A percentile compares a stretch with the other conserved stretches of the same genome.
phyloP scores from a whole-genome alignment of 2,888 invertebrate genomes.

The Andricus quercusramuli region DNA sequence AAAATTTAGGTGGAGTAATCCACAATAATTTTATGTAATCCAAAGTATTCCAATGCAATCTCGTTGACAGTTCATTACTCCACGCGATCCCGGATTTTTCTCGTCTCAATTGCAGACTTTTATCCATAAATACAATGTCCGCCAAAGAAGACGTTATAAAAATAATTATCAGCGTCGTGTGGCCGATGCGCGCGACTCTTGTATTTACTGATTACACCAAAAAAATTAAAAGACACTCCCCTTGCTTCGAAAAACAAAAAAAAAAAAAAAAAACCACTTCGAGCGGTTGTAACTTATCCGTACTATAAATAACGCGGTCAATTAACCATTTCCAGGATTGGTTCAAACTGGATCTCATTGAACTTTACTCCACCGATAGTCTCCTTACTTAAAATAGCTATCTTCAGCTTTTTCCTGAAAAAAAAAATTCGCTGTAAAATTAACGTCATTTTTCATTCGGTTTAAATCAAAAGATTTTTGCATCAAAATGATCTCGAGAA shows the following conservation, averaged over 20 bases:
- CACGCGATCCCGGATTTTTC: background rate
- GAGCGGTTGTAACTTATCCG: background rate
- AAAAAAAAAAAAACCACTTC: too few species aligned
- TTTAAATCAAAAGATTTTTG: too few species aligned
- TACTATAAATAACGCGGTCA: background rate
- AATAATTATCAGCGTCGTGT: conserved; percentile 18
- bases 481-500: too few species aligned
- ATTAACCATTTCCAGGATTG: conserved; percentile 19
- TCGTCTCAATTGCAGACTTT: background rate
- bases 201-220: conserved; percentile 3
- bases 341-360: conserved; percentile 22
- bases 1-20: too few species aligned
- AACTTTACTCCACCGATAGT: conserved; percentile 39
- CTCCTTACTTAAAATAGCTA: conserved; percentile 2
- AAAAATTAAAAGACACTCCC: conserved; percentile 5
- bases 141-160: background rate
- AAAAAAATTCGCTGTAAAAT: too few species aligned
- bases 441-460: too few species aligned
- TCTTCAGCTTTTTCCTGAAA: background rate
- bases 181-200: conserved; percentile 31
- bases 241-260: conserved; percentile 15
- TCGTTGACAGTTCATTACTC: conserved; percentile 18
- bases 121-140: conserved; percentile 5
- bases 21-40: too few species aligned
- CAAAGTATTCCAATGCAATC: too few species aligned